These are phyloP conservation scores for Ianthella basta DNA, from an alignment of 37 sponge, comb jelly and placozoan genomes.

Conservation along the genomic window DNA sequence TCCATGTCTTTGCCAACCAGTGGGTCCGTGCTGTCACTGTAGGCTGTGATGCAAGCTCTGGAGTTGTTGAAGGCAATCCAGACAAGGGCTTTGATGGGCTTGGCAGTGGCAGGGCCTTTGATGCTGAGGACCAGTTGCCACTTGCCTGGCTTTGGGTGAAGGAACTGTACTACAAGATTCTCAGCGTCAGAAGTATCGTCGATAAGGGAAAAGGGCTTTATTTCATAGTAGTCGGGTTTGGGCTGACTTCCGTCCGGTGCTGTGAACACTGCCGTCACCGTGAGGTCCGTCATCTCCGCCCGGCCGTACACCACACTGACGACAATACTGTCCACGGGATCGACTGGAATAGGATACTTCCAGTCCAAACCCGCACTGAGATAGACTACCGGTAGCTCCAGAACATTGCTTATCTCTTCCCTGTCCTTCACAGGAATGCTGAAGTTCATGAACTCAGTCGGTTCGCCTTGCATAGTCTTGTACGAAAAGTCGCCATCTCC, in stretches of 20 bases:
- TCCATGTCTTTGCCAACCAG: neutral
- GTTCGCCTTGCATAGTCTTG: neutral
- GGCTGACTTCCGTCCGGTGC: neutral
- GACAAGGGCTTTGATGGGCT: neutral
- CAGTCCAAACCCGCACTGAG: conserved; percentile 12
- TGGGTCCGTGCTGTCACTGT: neutral
- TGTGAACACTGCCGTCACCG: neutral
- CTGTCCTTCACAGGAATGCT: neutral
- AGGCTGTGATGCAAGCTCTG: neutral
- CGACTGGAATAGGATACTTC: conserved; percentile 12
- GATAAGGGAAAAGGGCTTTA: neutral
- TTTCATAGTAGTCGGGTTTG: too few species aligned
- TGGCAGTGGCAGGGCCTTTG: conserved; percentile 10
- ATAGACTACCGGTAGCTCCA: neutral
- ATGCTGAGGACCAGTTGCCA: neutral
- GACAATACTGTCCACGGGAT: conserved; percentile 5
- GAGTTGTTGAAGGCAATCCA: conserved; percentile 10
- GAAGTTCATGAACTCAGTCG: neutral
- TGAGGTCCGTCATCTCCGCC: neutral
- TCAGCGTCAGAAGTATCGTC: neutral
- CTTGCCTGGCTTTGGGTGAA: neutral
- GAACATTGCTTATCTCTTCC: neutral
- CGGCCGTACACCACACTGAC: neutral
- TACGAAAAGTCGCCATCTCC: neutral
- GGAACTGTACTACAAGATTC: neutral